Percentiles rank a stretch among this genome's conserved stretches.
These are phyloP conservation scores for Tiliqua scincoides DNA, from an alignment of 2,113 vertebrate genomes.

Conservation along the genomic window DNA sequence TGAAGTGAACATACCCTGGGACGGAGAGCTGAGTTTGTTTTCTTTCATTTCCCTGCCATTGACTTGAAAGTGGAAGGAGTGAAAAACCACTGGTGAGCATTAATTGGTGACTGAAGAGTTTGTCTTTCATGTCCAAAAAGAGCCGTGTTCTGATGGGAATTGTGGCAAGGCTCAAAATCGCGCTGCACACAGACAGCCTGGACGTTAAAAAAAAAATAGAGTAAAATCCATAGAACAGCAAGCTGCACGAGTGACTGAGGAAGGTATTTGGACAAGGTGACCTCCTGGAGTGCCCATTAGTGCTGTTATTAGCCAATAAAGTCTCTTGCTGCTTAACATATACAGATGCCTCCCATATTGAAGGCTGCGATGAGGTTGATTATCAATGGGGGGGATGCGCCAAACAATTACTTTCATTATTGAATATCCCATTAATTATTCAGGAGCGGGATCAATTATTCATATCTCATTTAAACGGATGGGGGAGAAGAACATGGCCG, in stretches of 20 bases:
- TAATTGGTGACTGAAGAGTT: conserved; percentile 49
- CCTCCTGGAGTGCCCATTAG: conserved; percentile 61
- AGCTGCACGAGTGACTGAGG: conserved; percentile 40
- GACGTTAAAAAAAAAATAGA: conserved; percentile 14
- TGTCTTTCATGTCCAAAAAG: conserved; percentile 58
- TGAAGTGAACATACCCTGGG: conserved; percentile 7
- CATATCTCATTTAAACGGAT: conserved; percentile 83
- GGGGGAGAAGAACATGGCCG: conserved; percentile 64
- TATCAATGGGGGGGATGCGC: conserved; percentile 77
- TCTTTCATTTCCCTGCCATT: conserved; percentile 40
- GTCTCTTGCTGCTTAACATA: conserved; percentile 61
- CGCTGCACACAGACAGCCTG: conserved; percentile 30
- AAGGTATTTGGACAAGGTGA: conserved; percentile 76
- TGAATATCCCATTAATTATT: conserved; percentile 88
- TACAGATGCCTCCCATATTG: conserved; percentile 53
- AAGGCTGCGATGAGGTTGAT: conserved; percentile 73
- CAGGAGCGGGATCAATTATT: conserved; percentile 83
- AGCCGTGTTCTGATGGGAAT: conserved; percentile 45
- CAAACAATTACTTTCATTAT: conserved; percentile 88
- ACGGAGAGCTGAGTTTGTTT: conserved; percentile 8
- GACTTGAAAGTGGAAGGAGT: conserved; percentile 35
- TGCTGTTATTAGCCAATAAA: conserved; percentile 52
- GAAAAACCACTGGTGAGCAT: conserved; percentile 45
- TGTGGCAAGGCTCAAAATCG: conserved; percentile 44
- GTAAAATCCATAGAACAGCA: not conserved